Evolutionary conservation across 2,113 vertebrate genomes (phyloP).

Genomic region (Calypte anna): DNA sequence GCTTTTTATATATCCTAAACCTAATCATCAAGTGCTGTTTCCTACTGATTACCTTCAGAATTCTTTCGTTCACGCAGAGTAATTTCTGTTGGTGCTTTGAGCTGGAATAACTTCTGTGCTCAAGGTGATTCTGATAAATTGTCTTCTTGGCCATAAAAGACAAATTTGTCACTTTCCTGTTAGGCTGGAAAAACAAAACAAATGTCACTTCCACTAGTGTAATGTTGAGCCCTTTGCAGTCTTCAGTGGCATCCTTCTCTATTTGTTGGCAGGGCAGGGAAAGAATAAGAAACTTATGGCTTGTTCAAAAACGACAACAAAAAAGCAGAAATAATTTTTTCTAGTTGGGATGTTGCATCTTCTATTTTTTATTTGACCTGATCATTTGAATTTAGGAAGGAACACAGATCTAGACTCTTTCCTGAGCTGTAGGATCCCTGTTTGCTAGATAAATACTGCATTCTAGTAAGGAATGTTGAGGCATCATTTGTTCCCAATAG

Average conservation of each 20-base stretch:
- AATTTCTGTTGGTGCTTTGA: neutral
- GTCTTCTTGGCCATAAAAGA: neutral
- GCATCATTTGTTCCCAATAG: neutral
- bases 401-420: neutral
- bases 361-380: neutral
- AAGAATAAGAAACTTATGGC: neutral
- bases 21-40: neutral
- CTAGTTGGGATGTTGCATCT: neutral
- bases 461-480: neutral
- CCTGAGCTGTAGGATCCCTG: neutral
- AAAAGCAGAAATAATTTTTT: neutral
- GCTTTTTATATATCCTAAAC: neutral
- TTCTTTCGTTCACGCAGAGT: neutral
- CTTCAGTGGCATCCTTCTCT: neutral
- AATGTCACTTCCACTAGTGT: neutral
- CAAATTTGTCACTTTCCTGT: neutral
- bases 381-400: neutral
- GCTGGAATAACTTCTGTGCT: neutral
- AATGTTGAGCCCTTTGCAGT: neutral
- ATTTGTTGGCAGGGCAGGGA: neutral
- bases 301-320: neutral
- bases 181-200: neutral
- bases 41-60: neutral
- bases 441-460: neutral
- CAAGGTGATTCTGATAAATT: neutral